Conservation (phyloP, 2,888 invertebrate species). For the Dorcus hopei region DNA sequence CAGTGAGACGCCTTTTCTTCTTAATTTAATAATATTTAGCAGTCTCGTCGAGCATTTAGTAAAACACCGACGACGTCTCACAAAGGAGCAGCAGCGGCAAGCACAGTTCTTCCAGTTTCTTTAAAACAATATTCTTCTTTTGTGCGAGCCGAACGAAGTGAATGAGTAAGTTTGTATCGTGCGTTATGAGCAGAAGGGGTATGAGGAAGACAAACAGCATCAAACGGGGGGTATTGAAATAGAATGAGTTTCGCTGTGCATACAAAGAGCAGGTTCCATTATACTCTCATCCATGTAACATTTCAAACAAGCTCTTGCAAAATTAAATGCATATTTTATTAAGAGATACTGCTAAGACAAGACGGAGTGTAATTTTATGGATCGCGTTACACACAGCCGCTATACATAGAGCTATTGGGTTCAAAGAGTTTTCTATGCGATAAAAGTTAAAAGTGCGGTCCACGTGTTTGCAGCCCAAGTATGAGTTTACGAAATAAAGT, state of each 20-base stretch:
- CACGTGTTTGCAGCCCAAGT: conserved; percentile 23
- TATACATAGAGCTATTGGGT: no score
- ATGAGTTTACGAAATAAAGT: conserved; percentile 19
- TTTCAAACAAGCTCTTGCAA: conserved; percentile 34
- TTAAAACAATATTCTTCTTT: conserved; percentile 40
- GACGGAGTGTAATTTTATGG: conserved; percentile 20
- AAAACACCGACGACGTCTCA: conserved; percentile 39
- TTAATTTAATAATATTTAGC: conserved; percentile 48
- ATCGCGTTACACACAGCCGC: not conserved
- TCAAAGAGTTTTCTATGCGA: no score
- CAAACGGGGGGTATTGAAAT: conserved; percentile 32
- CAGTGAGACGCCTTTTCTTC: conserved; percentile 43
- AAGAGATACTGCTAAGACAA: conserved; percentile 23
- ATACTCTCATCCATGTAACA: conserved; percentile 31
- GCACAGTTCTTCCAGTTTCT: conserved; percentile 39
- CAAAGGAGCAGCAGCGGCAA: conserved; percentile 30
- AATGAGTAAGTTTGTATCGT: conserved; percentile 38
- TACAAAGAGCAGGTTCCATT: conserved; percentile 35
- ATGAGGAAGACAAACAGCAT: conserved; percentile 32
- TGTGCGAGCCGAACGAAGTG: conserved; percentile 32
- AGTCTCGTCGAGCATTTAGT: conserved; percentile 40
- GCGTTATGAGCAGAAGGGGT: conserved; percentile 30
- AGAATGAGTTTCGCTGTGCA: conserved; percentile 34
- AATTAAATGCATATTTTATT: conserved; percentile 43
- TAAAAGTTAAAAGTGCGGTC: conserved; percentile 9